phyloP scores from a whole-genome alignment of 1,140 invertebrate species.

The Nephila pilipes region DNA sequence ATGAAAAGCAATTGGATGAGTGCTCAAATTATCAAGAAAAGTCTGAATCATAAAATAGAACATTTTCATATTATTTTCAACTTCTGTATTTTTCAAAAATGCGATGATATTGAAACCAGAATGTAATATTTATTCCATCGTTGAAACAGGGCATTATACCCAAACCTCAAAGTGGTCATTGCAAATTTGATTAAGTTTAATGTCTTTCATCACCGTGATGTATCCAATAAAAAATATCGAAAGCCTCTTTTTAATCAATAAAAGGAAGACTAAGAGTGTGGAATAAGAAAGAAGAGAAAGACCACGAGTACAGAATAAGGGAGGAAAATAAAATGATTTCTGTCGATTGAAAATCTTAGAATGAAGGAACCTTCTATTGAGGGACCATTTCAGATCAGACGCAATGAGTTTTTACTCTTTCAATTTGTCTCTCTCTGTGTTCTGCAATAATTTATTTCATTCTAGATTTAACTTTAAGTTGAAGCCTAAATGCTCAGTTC shows the following conservation, averaged over 20 bases:
- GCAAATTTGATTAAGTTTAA: conserved; percentile 14
- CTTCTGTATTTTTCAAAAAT: no score
- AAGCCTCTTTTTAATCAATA: no score
- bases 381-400: not conserved
- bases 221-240: no score
- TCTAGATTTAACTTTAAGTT: not conserved
- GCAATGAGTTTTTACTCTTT: not conserved
- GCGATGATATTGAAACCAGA: no score
- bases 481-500: not conserved
- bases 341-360: conserved; percentile 10
- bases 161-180: not conserved
- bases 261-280: no score
- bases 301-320: not conserved
- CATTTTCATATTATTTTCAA: no score
- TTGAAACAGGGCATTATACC: not conserved
- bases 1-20: no score
- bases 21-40: no score
- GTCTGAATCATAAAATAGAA: no score
- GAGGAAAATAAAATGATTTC: not conserved
- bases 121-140: not conserved
- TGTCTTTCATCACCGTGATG: conserved; percentile 46
- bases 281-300: not conserved
- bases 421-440: not conserved
- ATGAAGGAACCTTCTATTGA: conserved; percentile 6
- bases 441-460: not conserved